phyloP scores from a whole-genome alignment of 2,113 vertebrate genomes.

The Junco hyemalis region DNA sequence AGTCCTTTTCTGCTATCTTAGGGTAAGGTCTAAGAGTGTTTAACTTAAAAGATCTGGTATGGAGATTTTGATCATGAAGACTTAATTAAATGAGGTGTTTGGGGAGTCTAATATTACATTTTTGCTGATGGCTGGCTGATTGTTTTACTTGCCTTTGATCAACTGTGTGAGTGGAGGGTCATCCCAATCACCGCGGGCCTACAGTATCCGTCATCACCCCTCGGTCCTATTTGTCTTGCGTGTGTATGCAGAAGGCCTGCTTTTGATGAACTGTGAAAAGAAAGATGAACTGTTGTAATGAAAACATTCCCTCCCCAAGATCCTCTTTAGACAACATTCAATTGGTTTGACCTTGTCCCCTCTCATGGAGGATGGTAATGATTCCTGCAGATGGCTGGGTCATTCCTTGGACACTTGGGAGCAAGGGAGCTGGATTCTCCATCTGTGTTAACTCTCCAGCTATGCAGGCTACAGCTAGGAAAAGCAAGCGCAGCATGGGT shows the following conservation, averaged over 20 bases:
- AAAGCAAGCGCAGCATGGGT: neutral
- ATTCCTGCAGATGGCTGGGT: conserved; percentile 65
- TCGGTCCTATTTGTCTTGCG: conserved; percentile 47
- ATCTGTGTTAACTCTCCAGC: neutral
- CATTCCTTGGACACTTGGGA: conserved; percentile 62
- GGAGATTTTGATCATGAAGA: conserved; percentile 49
- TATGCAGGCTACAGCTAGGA: conserved; percentile 8
- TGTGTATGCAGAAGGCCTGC: conserved; percentile 57
- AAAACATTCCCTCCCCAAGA: conserved; percentile 67
- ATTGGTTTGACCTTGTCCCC: conserved; percentile 61
- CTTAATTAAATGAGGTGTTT: conserved; percentile 69
- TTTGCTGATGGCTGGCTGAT: conserved; percentile 48
- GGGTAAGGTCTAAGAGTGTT: conserved; percentile 6
- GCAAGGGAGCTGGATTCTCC: neutral
- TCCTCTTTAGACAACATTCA: conserved; percentile 63
- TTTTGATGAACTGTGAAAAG: conserved; percentile 72
- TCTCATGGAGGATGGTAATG: conserved; percentile 42
- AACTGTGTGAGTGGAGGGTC: conserved; percentile 59
- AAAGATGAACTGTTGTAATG: conserved; percentile 73
- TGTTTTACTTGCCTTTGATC: conserved; percentile 72
- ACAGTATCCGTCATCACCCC: conserved; percentile 52
- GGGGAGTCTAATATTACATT: conserved; percentile 51
- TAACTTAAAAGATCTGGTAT: conserved; percentile 56
- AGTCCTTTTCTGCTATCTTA: conserved; percentile 39
- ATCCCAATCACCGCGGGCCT: conserved; percentile 39